These are phyloP conservation scores for Pemphredon lugubris DNA, from an alignment of 2,888 invertebrate species.

Conservation along the genomic window DNA sequence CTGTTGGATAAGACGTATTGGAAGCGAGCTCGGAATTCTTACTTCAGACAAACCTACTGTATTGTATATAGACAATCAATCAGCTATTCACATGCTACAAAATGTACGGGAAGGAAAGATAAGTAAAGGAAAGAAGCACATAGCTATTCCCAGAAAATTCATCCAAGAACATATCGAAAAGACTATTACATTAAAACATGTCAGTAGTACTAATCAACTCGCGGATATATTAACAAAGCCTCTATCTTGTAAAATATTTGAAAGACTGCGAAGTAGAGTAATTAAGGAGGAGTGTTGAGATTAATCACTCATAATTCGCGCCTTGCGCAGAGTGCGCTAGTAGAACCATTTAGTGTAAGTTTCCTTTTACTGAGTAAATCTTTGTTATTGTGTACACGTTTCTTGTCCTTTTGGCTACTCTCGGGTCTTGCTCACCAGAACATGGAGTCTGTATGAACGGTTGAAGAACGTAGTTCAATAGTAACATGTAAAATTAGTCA, in stretches of 20 bases:
- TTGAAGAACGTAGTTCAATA: no score
- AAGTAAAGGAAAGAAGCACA: conserved; percentile 70
- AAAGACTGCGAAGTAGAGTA: conserved; percentile 50
- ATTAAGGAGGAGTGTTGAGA: conserved; percentile 62
- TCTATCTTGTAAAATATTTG: conserved; percentile 47
- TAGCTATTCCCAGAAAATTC: conserved; percentile 68
- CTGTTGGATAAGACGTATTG: conserved; percentile 66
- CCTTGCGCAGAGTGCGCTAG: no score
- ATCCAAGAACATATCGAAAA: conserved; percentile 66
- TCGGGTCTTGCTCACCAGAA: no score
- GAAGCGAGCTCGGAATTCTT: conserved; percentile 50
- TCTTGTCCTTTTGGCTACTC: no score
- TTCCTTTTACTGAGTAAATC: no score
- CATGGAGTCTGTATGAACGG: no score
- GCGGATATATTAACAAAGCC: conserved; percentile 67
- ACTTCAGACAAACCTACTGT: conserved; percentile 55
- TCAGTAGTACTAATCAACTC: conserved; percentile 61
- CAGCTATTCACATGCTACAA: conserved; percentile 69
- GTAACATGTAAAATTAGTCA: no score
- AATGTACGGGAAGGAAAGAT: conserved; percentile 67
- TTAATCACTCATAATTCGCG: not conserved
- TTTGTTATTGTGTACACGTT: no score
- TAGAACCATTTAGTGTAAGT: no score
- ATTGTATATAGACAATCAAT: conserved; percentile 65
- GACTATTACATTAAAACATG: conserved; percentile 59